Evolutionary conservation across 2,888 invertebrate genomes (phyloP).

Genomic region (Flexamia atlantica): DNA sequence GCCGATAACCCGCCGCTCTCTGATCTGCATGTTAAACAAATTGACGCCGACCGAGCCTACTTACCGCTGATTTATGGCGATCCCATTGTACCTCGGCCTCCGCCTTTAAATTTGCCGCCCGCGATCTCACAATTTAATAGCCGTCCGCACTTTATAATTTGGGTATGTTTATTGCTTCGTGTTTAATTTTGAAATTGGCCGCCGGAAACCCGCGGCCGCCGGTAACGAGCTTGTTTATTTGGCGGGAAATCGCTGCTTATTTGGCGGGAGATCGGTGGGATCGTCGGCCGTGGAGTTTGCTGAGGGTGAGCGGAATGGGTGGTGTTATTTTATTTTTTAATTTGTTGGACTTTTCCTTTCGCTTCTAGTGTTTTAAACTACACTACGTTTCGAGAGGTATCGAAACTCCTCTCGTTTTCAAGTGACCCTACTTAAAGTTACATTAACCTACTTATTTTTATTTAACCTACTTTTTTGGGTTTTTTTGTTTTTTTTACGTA

Average conservation of each 20-base stretch:
- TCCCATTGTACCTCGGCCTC: conserved; percentile 37
- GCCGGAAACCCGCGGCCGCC: conserved; percentile 48
- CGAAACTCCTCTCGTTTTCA: too few species aligned
- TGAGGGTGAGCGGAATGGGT: too few species aligned
- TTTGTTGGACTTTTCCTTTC: too few species aligned
- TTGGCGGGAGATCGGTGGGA: too few species aligned
- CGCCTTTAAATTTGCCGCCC: conserved; percentile 50
- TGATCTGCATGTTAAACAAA: conserved; percentile 68
- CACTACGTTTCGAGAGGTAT: too few species aligned
- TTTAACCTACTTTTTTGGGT: too few species aligned
- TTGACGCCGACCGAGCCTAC: conserved; percentile 63
- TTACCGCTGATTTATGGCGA: conserved; percentile 39
- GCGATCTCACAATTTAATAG: conserved; percentile 57
- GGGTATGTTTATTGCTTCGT: conserved; percentile 53
- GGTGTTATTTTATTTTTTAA: too few species aligned
- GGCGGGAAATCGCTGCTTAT: conserved; percentile 36
- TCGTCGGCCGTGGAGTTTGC: too few species aligned
- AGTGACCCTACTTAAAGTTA: too few species aligned
- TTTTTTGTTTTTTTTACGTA: too few species aligned
- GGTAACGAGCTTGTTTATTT: conserved; percentile 57
- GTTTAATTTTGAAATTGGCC: conserved; percentile 56
- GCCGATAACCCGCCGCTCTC: conserved; percentile 58
- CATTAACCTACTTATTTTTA: too few species aligned
- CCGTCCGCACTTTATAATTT: conserved; percentile 59
- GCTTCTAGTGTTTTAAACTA: too few species aligned